Evolutionary conservation across 2,888 invertebrate genomes (phyloP), one percentile per base, ranked within the genome.

Genomic region (Petrophora chlorosata): DNA sequence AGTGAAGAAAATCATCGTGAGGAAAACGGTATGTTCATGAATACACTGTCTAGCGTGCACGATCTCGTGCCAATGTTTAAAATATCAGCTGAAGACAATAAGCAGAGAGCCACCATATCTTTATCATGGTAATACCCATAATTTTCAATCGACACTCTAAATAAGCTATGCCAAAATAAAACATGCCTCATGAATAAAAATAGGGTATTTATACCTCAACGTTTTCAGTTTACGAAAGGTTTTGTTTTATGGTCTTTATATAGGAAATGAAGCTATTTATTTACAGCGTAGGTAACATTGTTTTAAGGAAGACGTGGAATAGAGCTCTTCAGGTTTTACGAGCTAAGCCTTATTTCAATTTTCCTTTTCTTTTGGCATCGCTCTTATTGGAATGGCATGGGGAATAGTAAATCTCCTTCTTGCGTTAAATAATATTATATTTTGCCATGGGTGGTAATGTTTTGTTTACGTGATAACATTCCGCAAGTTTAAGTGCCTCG

Each of bases 111-210:
- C 38, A 19, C 29, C 33, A 13, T 30, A 34, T 34, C 44, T 45
- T 45, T 50, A 34, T 38, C 41, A 52, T 49, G 53, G 53, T 50
- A 64, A 67, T 67, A 53, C 15, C 61, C 67, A 72, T 74, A 72
- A 73, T 70, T 74, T 74, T 72, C 73, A 70, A 74, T 74, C 65
- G 73, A 54, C 67, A 56, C 45, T 61, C 69, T 67, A 69, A 73
- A 70, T 71, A 73, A 68, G 69, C 67, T 68, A 65, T 69, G 62
- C 53, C 32, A 50, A 33, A 43, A 38, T 36, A 36, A 36, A 55
- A 65, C 62, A 60, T 62, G 58, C 63, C 58, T 63, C 67, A 75
- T 72, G 75, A 77, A 77, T 77, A 75, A 71, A 58, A 71, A 72
- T 74, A 62, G 59, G 54, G 53, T 58, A 58, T 61, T 61, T 61